Conservation (phyloP, 30 jellyfish, hydroid and myxozoan species). For the Sanderia malayensis region DNA sequence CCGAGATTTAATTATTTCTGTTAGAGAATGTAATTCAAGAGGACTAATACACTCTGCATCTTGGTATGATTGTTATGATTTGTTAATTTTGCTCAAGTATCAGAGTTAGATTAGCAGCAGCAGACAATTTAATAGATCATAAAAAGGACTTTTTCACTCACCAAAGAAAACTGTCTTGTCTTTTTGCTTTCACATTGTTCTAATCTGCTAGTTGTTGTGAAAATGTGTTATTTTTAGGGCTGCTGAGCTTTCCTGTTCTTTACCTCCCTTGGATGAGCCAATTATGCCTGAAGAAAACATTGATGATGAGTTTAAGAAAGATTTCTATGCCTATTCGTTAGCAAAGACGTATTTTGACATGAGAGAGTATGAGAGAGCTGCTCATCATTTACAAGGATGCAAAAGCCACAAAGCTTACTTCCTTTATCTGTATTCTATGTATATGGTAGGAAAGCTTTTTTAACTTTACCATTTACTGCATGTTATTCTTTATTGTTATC, state of each 20-base stretch:
- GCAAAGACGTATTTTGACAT: conserved; percentile 81
- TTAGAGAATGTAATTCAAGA: conserved; percentile 56
- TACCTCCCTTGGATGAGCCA: conserved; percentile 33
- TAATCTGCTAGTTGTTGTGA: too few species aligned
- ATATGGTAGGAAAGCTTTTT: conserved; percentile 91
- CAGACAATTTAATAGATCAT: too few species aligned
- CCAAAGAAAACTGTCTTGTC: too few species aligned
- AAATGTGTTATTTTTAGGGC: too few species aligned
- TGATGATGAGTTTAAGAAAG: conserved; percentile 54
- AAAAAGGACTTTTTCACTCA: too few species aligned
- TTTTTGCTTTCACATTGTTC: too few species aligned
- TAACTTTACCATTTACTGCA: neutral
- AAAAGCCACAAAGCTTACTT: conserved; percentile 66
- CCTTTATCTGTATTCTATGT: conserved; percentile 63
- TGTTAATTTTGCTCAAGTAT: too few species aligned
- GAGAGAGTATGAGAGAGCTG: conserved; percentile 84
- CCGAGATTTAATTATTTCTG: conserved; percentile 40
- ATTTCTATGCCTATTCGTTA: conserved; percentile 63
- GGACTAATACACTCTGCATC: conserved; percentile 64
- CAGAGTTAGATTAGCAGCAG: too few species aligned
- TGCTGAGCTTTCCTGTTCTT: conserved; percentile 44
- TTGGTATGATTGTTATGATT: conserved; percentile 69
- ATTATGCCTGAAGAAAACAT: conserved; percentile 9
- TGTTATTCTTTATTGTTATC: neutral
- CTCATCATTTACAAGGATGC: conserved; percentile 46